phyloP scores from a whole-genome alignment of 2,888 invertebrate genomes.

The Bhutanitis thaidina region DNA sequence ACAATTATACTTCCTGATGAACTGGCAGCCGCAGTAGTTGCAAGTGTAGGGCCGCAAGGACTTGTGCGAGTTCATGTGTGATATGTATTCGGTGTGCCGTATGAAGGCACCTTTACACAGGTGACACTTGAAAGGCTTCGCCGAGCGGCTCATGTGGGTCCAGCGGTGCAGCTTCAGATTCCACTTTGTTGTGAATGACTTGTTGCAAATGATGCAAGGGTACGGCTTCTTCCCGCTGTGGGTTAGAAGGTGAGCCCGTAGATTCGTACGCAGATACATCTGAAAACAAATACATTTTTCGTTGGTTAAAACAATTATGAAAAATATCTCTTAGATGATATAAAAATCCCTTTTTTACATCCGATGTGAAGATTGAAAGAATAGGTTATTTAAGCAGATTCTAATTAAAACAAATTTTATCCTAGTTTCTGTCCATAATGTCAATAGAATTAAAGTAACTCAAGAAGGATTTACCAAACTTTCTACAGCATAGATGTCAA shows the following conservation, averaged over 20 bases:
- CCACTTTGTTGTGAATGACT: constrained; percentile 93
- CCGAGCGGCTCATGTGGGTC: constrained; percentile 91
- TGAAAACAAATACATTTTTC: constrained; percentile 40
- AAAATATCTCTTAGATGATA: too few species aligned
- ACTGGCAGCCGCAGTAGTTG: constrained; percentile 93
- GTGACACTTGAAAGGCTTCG: constrained; percentile 91
- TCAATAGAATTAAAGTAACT: too few species aligned
- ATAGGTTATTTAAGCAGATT: too few species aligned
- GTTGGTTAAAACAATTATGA: too few species aligned
- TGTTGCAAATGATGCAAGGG: constrained; percentile 90
- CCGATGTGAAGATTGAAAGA: too few species aligned
- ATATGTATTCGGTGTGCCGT: constrained; percentile 87
- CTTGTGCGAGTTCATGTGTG: constrained; percentile 92
- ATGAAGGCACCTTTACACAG: constrained; percentile 92
- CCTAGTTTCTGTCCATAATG: too few species aligned
- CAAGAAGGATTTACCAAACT: too few species aligned
- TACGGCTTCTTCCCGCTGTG: constrained; percentile 89
- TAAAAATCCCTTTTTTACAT: too few species aligned
- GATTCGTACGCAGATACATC: constrained; percentile 88
- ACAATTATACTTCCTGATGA: constrained; percentile 93
- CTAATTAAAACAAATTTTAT: too few species aligned
- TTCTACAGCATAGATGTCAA: too few species aligned
- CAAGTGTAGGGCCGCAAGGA: constrained; percentile 92
- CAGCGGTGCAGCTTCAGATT: constrained; percentile 93
- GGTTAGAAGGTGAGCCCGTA: constrained; percentile 88